Percentiles rank a stretch among this genome's conserved stretches.
phyloP scores from a whole-genome alignment of 2,797 vertebrate species.

The Aplochiton taeniatus region DNA sequence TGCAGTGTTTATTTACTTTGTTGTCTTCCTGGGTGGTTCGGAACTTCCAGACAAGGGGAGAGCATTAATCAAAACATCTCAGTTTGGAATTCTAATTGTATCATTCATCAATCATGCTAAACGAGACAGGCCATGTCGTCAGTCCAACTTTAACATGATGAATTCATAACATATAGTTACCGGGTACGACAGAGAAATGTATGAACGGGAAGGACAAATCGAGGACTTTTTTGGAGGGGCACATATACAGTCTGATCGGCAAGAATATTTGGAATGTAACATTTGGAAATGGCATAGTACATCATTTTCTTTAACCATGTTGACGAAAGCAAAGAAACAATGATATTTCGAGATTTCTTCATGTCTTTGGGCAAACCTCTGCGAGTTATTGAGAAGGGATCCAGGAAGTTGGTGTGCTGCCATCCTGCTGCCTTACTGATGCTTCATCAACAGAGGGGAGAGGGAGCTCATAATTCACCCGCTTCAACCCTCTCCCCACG shows the following conservation, averaged over 20 bases:
- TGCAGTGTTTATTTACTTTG: slow-evolving; percentile 76
- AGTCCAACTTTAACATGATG: slow-evolving; percentile 9
- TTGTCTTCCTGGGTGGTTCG: slow-evolving; percentile 84
- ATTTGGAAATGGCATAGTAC: too few species aligned
- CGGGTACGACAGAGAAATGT: too few species aligned
- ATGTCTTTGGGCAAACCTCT: too few species aligned
- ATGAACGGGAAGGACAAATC: too few species aligned
- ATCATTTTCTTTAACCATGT: too few species aligned
- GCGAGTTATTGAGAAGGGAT: neutral
- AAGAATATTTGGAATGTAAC: too few species aligned
- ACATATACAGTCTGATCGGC: too few species aligned
- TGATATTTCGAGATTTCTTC: too few species aligned
- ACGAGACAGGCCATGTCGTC: slow-evolving; percentile 42
- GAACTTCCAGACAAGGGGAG: slow-evolving; percentile 75
- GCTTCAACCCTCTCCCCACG: slow-evolving; percentile 29
- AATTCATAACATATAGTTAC: slow-evolving; percentile 3
- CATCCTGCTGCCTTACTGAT: slow-evolving; percentile 20
- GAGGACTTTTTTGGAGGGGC: too few species aligned
- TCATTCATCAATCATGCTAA: slow-evolving; percentile 69
- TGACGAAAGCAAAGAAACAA: too few species aligned
- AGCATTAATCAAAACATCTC: slow-evolving; percentile 69
- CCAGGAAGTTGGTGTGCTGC: slow-evolving; percentile 1
- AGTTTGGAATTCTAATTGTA: slow-evolving; percentile 65
- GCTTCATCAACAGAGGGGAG: slow-evolving; percentile 29
- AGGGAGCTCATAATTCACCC: slow-evolving; percentile 54